A percentile compares a stretch with the other conserved stretches of the same genome.
Evolutionary conservation across 2,888 invertebrate species (phyloP).

Genomic region (Tolmerus cingulatus): DNA sequence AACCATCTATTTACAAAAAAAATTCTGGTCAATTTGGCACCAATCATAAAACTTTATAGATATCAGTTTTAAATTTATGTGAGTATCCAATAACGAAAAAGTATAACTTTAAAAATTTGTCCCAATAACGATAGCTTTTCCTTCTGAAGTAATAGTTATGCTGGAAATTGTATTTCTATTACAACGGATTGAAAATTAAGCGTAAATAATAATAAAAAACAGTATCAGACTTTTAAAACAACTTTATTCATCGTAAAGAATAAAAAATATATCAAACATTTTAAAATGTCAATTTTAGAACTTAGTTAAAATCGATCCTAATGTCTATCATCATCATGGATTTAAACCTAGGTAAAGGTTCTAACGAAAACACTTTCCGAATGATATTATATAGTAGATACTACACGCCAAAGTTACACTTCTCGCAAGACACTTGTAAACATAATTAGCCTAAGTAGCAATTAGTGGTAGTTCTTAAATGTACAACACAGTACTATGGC

Average conservation of each 20-base stretch:
- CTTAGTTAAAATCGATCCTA: not conserved
- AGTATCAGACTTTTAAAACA: slow-evolving; percentile 1
- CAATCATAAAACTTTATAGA: too few species aligned
- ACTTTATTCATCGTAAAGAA: slow-evolving; percentile 15
- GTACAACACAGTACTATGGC: slow-evolving; percentile 22
- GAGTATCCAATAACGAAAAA: too few species aligned
- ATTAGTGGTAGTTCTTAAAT: not conserved
- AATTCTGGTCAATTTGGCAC: too few species aligned
- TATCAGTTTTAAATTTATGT: too few species aligned
- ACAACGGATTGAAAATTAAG: not conserved
- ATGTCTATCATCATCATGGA: not conserved
- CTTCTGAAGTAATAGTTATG: too few species aligned
- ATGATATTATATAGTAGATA: not conserved
- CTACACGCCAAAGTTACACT: not conserved
- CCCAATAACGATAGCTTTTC: too few species aligned
- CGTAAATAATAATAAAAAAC: not conserved
- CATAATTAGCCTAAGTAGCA: not conserved
- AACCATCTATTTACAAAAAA: too few species aligned
- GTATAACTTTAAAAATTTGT: too few species aligned
- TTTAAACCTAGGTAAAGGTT: not conserved
- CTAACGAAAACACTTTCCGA: not conserved
- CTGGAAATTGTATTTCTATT: too few species aligned
- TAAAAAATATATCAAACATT: slow-evolving; percentile 7
- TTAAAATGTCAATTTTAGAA: slow-evolving; percentile 4
- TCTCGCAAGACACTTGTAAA: slow-evolving; percentile 2